These are phyloP conservation scores for Meta bourneti DNA, from an alignment of 2,888 invertebrate species.

Conservation along the genomic window DNA sequence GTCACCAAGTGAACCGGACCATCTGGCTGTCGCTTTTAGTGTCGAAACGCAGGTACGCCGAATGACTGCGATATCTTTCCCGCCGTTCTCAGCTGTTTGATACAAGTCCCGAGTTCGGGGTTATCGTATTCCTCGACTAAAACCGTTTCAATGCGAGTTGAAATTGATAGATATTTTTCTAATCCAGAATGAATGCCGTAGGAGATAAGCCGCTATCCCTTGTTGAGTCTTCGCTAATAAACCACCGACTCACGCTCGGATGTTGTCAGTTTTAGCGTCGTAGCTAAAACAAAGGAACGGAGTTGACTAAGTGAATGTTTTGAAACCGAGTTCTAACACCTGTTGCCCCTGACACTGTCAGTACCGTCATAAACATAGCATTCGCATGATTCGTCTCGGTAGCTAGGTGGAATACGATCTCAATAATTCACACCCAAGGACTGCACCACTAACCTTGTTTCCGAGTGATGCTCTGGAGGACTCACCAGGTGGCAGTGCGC, in stretches of 20 bases:
- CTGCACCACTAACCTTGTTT: slow-evolving; percentile 52
- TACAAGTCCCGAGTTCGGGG: too few species aligned
- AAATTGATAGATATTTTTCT: too few species aligned
- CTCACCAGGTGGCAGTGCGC: slow-evolving; percentile 52
- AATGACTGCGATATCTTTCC: neutral
- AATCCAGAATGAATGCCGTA: too few species aligned
- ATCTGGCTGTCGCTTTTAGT: neutral
- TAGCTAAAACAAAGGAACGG: neutral
- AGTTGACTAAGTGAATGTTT: neutral
- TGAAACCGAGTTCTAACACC: neutral
- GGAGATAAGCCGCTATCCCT: too few species aligned
- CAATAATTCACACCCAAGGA: slow-evolving; percentile 55
- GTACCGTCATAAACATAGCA: slow-evolving; percentile 18
- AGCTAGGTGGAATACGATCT: too few species aligned
- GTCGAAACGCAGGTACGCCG: too few species aligned
- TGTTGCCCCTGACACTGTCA: slow-evolving; percentile 34
- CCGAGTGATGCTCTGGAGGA: neutral
- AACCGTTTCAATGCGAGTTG: too few species aligned
- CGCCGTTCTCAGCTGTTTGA: neutral
- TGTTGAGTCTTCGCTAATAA: neutral
- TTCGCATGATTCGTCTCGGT: slow-evolving; percentile 23
- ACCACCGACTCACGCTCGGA: neutral
- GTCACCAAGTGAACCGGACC: neutral
- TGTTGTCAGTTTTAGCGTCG: too few species aligned
- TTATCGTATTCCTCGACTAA: too few species aligned